Evolutionary conservation across 1,140 invertebrate genomes (phyloP).

Genomic region (Trichonephila clavata): DNA sequence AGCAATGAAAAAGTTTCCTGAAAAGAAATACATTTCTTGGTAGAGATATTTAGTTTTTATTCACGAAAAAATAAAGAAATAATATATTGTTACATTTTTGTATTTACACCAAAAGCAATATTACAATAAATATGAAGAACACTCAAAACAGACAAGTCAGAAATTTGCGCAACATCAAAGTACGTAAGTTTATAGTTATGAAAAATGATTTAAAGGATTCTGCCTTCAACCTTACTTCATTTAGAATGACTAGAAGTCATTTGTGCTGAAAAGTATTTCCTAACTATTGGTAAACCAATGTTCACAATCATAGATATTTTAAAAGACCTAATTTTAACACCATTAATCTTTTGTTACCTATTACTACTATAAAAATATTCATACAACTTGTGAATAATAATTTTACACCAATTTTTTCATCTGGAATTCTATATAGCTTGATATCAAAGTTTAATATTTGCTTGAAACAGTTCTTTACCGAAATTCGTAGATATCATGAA

Average conservation of each 20-base stretch:
- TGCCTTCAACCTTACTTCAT: not conserved
- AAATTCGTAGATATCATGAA: conserved; percentile 13
- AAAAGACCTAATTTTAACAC: conserved; percentile 53
- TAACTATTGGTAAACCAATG: conserved; percentile 72
- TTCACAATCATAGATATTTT: conserved; percentile 43
- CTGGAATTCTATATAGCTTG: conserved; percentile 58
- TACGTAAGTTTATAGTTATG: conserved; percentile 66
- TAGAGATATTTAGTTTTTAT: conserved; percentile 73
- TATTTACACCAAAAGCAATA: conserved; percentile 76
- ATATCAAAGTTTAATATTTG: conserved; percentile 65
- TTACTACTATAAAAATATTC: conserved; percentile 75
- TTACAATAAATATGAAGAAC: conserved; percentile 76
- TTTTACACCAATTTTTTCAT: conserved; percentile 59
- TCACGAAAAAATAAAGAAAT: conserved; percentile 65
- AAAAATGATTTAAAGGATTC: conserved; percentile 57
- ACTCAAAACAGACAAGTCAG: conserved; percentile 74
- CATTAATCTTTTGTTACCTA: conserved; percentile 50
- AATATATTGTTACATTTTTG: conserved; percentile 68
- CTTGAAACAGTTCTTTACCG: conserved; percentile 4
- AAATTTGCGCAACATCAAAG: conserved; percentile 69
- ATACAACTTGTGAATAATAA: conserved; percentile 73
- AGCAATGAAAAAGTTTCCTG: not conserved
- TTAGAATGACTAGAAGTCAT: conserved; percentile 74
- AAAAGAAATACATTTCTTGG: not conserved
- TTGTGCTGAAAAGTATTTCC: conserved; percentile 58